Evolutionary conservation across 2,797 vertebrate genomes (phyloP), one percentile per base, ranked within the genome.

Genomic region (Synanceia verrucosa): DNA sequence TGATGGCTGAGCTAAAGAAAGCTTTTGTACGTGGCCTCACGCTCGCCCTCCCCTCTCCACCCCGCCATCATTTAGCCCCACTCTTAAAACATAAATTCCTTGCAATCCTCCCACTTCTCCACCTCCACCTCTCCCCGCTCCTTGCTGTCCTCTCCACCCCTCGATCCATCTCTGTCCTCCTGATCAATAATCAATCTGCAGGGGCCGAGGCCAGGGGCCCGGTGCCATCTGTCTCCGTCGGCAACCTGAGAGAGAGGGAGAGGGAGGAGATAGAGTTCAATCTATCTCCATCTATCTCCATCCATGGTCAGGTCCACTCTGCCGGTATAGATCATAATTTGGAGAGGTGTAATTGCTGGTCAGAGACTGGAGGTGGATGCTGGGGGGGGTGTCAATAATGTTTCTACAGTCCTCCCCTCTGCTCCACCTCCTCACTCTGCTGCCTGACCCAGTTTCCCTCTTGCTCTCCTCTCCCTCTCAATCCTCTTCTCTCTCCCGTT

Each of bases 151-250:
- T 87, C 88, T 88, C 84, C 88, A 88, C 87, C 90, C 89, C 90
- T 88, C 86, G 34, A 94, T 95, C 93, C 92, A 94, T 95, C 94
- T 93, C 91, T 94, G 94, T 94, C 94, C 88, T 69, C 76, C 90
- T 92, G 93, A 95, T 95, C 94, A 95, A 95, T 95, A 95, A 94
- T 95, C 94, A 95, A 94, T 95, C 93, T 94, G 87, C 93, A 90
- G 84, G 89, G 88, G 90, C 91, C 85, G 84, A 85, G 86, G 86
- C 90, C 88, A 82, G 57, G 65, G 82, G 79, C 86, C 86, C 86
- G n/a, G 53, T 34, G 53, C 89, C 92, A 95, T 95, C 94, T 85
- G 89, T 92, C 92, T 93, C 91, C 88, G 92, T 93, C 83, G 86
- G 83, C 83, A 80, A 80, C 66, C 66, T 68, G 77, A 39, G 72